Evolutionary conservation across 2,113 vertebrate species (phyloP).

Genomic region (Pygoscelis adeliae): DNA sequence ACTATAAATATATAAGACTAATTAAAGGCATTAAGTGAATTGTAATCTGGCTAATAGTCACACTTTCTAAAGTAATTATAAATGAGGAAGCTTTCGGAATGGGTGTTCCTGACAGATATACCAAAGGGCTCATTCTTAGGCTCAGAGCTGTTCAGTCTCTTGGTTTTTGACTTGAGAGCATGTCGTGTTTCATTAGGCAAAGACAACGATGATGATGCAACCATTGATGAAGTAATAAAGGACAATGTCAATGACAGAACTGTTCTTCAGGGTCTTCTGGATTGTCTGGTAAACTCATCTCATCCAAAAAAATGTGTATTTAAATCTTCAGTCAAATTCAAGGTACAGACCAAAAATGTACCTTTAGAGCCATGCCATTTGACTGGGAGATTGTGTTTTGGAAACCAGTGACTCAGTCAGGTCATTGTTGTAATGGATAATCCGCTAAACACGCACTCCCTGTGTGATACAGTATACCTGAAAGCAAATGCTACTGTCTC

Average conservation of each 20-base stretch:
- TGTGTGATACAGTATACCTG: not conserved
- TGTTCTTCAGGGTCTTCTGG: not conserved
- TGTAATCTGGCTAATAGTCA: not conserved
- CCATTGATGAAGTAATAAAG: not conserved
- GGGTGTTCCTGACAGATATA: not conserved
- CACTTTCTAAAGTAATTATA: not conserved
- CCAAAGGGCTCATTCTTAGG: not conserved
- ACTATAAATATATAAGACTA: not conserved
- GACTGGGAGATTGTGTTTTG: not conserved
- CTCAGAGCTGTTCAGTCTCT: not conserved
- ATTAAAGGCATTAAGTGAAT: not conserved
- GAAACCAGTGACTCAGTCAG: not conserved
- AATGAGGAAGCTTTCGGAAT: not conserved
- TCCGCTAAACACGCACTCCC: not conserved
- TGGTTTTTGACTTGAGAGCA: not conserved
- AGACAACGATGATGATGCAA: not conserved
- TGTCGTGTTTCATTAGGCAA: not conserved
- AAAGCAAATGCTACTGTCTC: not conserved
- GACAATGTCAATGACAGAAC: not conserved
- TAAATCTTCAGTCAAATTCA: not conserved
- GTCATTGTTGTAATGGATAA: not conserved
- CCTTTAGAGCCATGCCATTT: not conserved
- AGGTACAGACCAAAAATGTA: not conserved
- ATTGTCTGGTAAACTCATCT: not conserved
- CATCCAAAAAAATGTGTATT: rapidly evolving